Evolutionary conservation across 2,113 vertebrate species (phyloP), one percentile per base, ranked within the genome.

Genomic region (Glareola pratincola): DNA sequence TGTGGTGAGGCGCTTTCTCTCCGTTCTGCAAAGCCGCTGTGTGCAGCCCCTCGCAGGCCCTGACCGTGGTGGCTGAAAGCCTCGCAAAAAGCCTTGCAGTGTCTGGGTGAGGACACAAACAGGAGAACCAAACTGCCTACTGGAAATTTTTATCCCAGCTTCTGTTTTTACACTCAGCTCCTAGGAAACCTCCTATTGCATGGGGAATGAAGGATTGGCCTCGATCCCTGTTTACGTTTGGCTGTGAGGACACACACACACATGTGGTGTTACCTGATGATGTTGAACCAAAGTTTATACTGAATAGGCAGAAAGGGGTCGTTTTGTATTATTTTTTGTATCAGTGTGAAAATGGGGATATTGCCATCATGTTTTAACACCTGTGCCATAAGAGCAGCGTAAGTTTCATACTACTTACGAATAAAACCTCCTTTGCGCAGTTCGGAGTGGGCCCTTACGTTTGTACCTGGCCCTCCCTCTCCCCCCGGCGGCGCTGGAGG

Each of bases 321-420:
- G 2, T 88, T 95, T 87, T 93, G 21, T 92, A 56, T 91, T 93
- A 66, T 90, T 95, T 96, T 97, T 97, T 76, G 50, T 48, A 94
- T 82, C 45, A 14, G 45, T 89, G 62, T 77, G 20, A 77, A 82
- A 87, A 86, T 6, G 84, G 93, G 92, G 94, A 73, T 97, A 90
- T 92, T 81, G n/a, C 79, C 53, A 4, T 18, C 30, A 30, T 12
- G 7, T 66, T 91, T 74, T 82, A 30, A 45, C 41, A 23, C 27
- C 63, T 45, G 41, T 66, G 63, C 63, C 41, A 15, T 23, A 45
- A 23, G 63, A 43, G 34, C 30, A 32, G 62, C 27, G 3, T 9
- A 30, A 41, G 48, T 90, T 97, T 91, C 86, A 7, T 75, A 93
- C 51, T n/a, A 23, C 56, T 93, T 92, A 64, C 68, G 14, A 97